Percentiles rank a stretch among this genome's conserved stretches.
Evolutionary conservation across 2,797 vertebrate species (phyloP).

Genomic region (Cryptoprocta ferox): DNA sequence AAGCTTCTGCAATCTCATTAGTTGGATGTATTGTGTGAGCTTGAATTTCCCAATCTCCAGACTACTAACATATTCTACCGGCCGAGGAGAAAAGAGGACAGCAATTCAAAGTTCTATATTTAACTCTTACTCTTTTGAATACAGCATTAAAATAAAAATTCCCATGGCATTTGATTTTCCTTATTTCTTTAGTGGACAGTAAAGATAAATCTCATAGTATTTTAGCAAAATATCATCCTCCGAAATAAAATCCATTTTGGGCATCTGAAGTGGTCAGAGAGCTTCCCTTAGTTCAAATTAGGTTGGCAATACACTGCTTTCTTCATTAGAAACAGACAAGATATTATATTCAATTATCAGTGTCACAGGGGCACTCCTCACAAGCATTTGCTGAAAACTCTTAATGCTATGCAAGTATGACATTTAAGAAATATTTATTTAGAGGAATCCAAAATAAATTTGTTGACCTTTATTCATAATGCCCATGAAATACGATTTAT

Average conservation of each 20-base stretch:
- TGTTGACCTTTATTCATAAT: slow-evolving; percentile 74
- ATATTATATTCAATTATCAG: slow-evolving; percentile 6
- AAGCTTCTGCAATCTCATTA: slow-evolving; percentile 86
- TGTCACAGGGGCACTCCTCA: background rate
- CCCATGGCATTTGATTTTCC: background rate
- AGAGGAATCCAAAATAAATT: slow-evolving; percentile 66
- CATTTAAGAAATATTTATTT: slow-evolving; percentile 74
- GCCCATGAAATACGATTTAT: slow-evolving; percentile 46
- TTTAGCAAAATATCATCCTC: slow-evolving; percentile 16
- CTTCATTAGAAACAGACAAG: background rate
- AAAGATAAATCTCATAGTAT: slow-evolving; percentile 27
- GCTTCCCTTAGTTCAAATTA: background rate
- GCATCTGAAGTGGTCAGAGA: slow-evolving; percentile 17
- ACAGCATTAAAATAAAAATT: slow-evolving; percentile 52
- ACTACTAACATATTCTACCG: slow-evolving; percentile 76
- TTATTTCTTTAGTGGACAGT: slow-evolving; percentile 26
- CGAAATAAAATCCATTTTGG: slow-evolving; percentile 55
- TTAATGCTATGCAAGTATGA: slow-evolving; percentile 79
- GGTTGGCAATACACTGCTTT: background rate
- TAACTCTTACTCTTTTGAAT: slow-evolving; percentile 71
- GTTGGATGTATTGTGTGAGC: slow-evolving; percentile 81
- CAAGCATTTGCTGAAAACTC: slow-evolving; percentile 50
- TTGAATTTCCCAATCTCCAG: slow-evolving; percentile 75
- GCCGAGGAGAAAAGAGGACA: slow-evolving; percentile 68
- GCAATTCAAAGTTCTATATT: slow-evolving; percentile 78